These are phyloP conservation scores for Drosophila seclusa DNA, from an alignment of 2,888 invertebrate genomes.

Conservation along the genomic window DNA sequence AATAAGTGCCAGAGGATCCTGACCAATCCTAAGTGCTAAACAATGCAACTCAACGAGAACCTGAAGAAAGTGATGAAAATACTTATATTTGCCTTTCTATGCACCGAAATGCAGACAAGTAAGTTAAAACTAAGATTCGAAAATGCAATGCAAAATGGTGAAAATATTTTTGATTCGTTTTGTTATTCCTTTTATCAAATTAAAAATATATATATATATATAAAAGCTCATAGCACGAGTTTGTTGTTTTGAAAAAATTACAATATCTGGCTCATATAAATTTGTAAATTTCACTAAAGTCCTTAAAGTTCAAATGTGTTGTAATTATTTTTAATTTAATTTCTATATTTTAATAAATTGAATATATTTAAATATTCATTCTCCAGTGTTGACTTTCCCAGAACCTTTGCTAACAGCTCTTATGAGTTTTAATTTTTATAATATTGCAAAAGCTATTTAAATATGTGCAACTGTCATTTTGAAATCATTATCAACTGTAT, in stretches of 20 bases:
- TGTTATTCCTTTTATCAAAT: neutral
- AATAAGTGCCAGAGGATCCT: neutral
- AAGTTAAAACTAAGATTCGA: constrained; percentile 51
- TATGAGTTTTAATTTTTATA: neutral
- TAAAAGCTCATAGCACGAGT: neutral
- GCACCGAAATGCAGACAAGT: constrained; percentile 83
- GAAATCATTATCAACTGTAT: constrained; percentile 11
- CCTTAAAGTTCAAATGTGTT: neutral
- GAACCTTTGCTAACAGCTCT: neutral
- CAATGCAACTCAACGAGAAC: constrained; percentile 70
- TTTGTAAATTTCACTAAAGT: neutral
- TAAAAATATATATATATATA: neutral
- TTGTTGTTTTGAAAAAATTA: neutral
- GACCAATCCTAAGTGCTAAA: neutral
- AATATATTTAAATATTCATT: neutral
- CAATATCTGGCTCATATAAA: neutral
- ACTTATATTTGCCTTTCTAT: constrained; percentile 78
- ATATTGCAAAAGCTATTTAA: neutral
- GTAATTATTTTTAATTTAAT: neutral
- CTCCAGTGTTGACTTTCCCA: neutral
- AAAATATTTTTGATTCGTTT: neutral
- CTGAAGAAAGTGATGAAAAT: constrained; percentile 72
- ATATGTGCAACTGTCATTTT: neutral
- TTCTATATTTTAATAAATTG: neutral
- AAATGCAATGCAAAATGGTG: neutral